Conservation (phyloP, 2,888 invertebrate genomes). For the Tenthredo notha region DNA sequence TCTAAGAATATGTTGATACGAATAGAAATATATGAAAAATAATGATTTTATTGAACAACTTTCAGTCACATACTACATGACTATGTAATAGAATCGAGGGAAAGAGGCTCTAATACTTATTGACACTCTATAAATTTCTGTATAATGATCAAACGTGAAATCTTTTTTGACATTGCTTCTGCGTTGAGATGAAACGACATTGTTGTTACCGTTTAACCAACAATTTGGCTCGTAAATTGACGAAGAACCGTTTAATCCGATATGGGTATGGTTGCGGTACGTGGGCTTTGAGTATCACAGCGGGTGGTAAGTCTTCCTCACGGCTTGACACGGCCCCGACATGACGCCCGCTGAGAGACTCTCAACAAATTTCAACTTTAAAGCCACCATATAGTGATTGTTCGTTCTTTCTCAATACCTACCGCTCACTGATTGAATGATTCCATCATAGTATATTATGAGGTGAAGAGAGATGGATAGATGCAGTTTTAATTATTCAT, state of each 20-base stretch:
- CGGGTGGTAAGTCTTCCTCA: constrained; percentile 63
- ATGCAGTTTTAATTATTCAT: not conserved
- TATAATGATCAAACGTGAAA: not conserved
- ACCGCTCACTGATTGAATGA: constrained; percentile 9
- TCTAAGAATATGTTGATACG: not conserved
- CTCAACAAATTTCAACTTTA: constrained; percentile 51
- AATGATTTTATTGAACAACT: not conserved
- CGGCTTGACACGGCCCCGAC: constrained; percentile 62
- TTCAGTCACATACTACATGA: no score
- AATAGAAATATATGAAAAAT: not conserved
- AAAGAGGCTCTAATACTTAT: not conserved
- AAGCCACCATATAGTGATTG: not conserved
- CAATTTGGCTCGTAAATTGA: constrained; percentile 61
- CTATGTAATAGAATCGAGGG: not conserved
- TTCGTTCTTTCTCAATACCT: not conserved
- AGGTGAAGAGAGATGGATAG: not conserved
- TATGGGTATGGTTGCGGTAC: constrained; percentile 61
- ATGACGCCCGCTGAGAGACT: constrained; percentile 63
- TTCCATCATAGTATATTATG: constrained; percentile 7
- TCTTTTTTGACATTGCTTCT: not conserved
- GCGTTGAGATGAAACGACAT: not conserved
- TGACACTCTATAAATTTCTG: not conserved
- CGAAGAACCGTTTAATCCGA: constrained; percentile 64
- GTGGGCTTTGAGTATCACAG: constrained; percentile 64
- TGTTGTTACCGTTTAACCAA: constrained; percentile 49